These are phyloP conservation scores for Tipula helvola DNA, from an alignment of 2,888 invertebrate species.

Conservation along the genomic window DNA sequence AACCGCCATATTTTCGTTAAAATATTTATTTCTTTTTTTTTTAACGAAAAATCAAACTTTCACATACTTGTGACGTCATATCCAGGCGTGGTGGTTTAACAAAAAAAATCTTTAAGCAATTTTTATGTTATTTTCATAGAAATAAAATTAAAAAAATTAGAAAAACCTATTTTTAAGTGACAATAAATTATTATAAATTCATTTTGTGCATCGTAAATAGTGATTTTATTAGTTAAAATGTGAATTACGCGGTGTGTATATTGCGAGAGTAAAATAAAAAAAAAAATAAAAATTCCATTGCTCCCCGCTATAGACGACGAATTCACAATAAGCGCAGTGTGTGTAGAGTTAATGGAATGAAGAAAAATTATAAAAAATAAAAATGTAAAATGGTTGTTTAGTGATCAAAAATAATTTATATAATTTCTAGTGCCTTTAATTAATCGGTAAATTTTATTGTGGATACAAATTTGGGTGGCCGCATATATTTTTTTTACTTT, in stretches of 20 bases:
- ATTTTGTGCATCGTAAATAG: neutral
- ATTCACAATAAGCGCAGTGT: neutral
- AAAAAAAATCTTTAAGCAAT: neutral
- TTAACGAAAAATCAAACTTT: neutral
- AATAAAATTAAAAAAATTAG: neutral
- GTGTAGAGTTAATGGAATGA: neutral
- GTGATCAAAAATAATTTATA: neutral
- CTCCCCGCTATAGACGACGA: neutral
- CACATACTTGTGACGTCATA: constrained; percentile 10
- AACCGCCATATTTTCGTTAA: neutral
- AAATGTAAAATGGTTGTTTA: neutral
- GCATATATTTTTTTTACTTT: neutral
- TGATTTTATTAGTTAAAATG: neutral
- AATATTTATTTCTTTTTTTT: neutral
- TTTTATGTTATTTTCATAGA: neutral
- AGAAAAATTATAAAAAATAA: neutral
- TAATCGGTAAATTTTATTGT: neutral
- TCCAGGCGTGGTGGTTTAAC: constrained; percentile 10
- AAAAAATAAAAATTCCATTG: neutral
- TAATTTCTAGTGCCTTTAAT: neutral
- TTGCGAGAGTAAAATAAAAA: neutral
- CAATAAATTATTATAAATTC: neutral
- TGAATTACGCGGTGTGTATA: neutral
- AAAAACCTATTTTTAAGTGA: neutral
- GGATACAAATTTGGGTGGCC: neutral